Percentiles rank a stretch among this genome's conserved stretches.
Conservation (phyloP, 2,888 invertebrate species). For the Pachliopta kotzebuea region DNA sequence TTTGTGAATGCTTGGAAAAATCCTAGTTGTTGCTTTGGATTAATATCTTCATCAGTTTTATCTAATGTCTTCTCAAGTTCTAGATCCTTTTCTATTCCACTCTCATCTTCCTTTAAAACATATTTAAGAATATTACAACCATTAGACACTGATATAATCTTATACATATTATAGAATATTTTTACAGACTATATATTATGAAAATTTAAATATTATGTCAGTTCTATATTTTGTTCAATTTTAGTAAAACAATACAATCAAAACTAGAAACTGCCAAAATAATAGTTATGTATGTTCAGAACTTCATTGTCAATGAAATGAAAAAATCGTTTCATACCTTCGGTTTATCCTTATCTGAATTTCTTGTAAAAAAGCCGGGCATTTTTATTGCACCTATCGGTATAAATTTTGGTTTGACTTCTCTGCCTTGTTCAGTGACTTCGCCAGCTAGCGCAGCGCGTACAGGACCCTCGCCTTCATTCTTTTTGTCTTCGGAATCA, state of each 20-base stretch:
- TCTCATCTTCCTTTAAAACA: constrained; percentile 59
- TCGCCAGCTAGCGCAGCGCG: constrained; percentile 77
- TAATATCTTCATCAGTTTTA: constrained; percentile 54
- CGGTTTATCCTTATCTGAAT: constrained; percentile 86
- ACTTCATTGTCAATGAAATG: background rate
- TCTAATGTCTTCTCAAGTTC: constrained; percentile 55
- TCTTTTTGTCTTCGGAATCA: constrained; percentile 65
- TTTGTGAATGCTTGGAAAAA: constrained; percentile 68
- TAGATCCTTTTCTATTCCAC: constrained; percentile 59
- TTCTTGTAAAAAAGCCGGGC: constrained; percentile 91
- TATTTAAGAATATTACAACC: background rate
- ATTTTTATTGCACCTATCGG: constrained; percentile 94
- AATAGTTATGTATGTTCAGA: background rate
- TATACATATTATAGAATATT: no score
- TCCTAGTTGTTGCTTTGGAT: constrained; percentile 61
- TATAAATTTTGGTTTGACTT: constrained; percentile 90
- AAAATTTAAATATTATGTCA: background rate
- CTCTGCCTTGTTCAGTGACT: constrained; percentile 84
- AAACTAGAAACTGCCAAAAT: no score
- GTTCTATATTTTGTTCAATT: no score
- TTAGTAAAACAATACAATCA: no score
- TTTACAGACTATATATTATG: background rate
- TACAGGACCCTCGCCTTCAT: constrained; percentile 70
- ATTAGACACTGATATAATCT: background rate
- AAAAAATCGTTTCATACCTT: constrained; percentile 74